phyloP scores from a whole-genome alignment of 2,113 vertebrate species.

The Hippocampus zosterae region DNA sequence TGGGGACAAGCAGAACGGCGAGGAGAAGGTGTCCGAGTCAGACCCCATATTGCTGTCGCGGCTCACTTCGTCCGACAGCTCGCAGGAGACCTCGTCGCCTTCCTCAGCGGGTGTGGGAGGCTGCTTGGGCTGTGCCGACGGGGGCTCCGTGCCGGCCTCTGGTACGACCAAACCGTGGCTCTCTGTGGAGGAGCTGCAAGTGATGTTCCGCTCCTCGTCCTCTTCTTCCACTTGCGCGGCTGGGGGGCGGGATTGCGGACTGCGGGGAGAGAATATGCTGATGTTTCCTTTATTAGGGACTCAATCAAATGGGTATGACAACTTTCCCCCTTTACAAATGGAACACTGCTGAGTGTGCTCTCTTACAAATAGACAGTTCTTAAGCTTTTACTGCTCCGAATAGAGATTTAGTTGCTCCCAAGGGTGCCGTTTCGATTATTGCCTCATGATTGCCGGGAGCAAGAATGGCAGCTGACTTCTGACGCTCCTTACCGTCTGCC shows the following conservation, averaged over 20 bases:
- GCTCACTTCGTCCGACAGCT: constrained; percentile 89
- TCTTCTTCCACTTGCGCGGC: constrained; percentile 70
- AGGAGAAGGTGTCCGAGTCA: constrained; percentile 92
- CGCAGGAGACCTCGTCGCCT: constrained; percentile 83
- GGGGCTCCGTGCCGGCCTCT: constrained; percentile 33
- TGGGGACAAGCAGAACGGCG: constrained; percentile 92
- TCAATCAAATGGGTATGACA: neutral
- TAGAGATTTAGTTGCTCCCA: neutral
- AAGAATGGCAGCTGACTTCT: neutral
- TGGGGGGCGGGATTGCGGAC: constrained; percentile 44
- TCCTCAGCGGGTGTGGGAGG: constrained; percentile 64
- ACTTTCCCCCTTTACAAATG: neutral
- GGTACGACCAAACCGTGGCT: constrained; percentile 58
- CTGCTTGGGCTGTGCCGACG: constrained; percentile 49
- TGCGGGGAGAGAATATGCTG: constrained; percentile 9
- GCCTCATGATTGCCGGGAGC: neutral
- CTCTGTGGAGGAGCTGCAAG: constrained; percentile 55
- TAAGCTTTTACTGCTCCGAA: neutral
- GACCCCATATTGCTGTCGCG: constrained; percentile 92
- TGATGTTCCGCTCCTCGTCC: constrained; percentile 66
- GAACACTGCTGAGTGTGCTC: neutral
- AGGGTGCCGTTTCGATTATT: neutral
- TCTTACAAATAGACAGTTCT: neutral
- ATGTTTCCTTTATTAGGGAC: neutral
- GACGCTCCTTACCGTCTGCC: constrained; percentile 48